These are phyloP conservation scores for Clarias laeviceps DNA, from an alignment of 2,797 vertebrate genomes.

Conservation along the genomic window DNA sequence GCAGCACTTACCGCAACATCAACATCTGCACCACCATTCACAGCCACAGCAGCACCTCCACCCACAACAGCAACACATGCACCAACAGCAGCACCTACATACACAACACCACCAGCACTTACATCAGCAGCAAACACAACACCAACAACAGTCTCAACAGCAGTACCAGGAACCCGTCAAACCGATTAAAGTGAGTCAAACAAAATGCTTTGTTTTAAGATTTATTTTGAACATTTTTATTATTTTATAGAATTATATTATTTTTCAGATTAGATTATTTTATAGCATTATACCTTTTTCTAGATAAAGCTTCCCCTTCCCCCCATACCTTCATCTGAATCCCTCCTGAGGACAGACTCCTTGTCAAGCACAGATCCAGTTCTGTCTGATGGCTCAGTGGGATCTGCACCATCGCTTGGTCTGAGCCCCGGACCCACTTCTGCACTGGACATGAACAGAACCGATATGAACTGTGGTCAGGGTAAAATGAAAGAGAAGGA, in stretches of 20 bases:
- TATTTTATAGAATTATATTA: not conserved
- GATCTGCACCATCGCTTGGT: slow-evolving; percentile 76
- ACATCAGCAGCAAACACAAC: slow-evolving; percentile 65
- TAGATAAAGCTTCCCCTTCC: slow-evolving; percentile 73
- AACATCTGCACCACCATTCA: slow-evolving; percentile 57
- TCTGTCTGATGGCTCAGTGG: slow-evolving; percentile 76
- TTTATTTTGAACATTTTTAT: not conserved
- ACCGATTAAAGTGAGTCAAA: slow-evolving; percentile 81
- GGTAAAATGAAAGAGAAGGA: slow-evolving; percentile 83
- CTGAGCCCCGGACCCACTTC: slow-evolving; percentile 70
- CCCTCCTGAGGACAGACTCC: slow-evolving; percentile 74
- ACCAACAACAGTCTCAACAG: slow-evolving; percentile 62
- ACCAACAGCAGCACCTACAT: slow-evolving; percentile 61
- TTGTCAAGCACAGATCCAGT: slow-evolving; percentile 74
- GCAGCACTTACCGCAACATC: slow-evolving; percentile 59
- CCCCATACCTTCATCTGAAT: slow-evolving; percentile 69
- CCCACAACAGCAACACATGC: slow-evolving; percentile 57
- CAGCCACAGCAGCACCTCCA: slow-evolving; percentile 63
- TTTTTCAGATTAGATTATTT: not conserved
- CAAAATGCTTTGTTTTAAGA: not conserved
- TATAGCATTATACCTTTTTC: not conserved
- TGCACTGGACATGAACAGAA: slow-evolving; percentile 78
- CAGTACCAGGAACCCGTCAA: slow-evolving; percentile 78
- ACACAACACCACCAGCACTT: slow-evolving; percentile 65
- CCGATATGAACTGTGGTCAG: slow-evolving; percentile 78